Evolutionary conservation across 2,797 vertebrate species (phyloP), one percentile per base, ranked within the genome.

Genomic region (Amblyopsis hoosieri): DNA sequence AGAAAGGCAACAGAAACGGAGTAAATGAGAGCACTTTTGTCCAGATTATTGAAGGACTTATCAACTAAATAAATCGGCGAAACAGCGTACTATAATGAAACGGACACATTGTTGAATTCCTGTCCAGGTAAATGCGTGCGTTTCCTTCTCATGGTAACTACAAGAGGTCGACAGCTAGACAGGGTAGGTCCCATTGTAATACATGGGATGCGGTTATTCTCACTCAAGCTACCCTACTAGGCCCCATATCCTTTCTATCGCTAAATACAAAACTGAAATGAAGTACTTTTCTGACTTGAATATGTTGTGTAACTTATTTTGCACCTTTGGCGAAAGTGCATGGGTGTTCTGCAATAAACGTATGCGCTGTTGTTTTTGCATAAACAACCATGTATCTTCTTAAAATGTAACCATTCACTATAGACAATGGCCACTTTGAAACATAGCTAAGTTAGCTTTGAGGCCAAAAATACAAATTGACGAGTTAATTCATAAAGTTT

Each of bases 121-220:
- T 70, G 84, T 69, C 79, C 89, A 91, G 92, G 91, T 93, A 93
- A 92, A 90, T 72, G 87, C 70, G 84, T 79, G 80, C 83, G 75
- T 82, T 90, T 87, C 79, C 83, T 88, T 86, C 74, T 89, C 84
- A 79, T 82, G 85, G 69, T 90, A 78, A 86, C 84, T 86, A 79
- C 80, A 79, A 84, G 87, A 87, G 87, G 84, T 86, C 84, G 85
- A 81, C 80, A 86, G 87, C 83, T 81, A 85, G 87, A 89, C 87
- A 86, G 91, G 90, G 88, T 90, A 89, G 89, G 86, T 92, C 91
- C 90, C 87, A 90, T 92, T 90, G 91, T 92, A 85, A 86, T 89
- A 82, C 87, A 89, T 91, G 89, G 90, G 91, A 93, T 93, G 92
- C 92, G 90, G 90, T 91, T 90, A 76, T 89, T 88, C 90, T 91